phyloP scores from a whole-genome alignment of 1,140 invertebrate genomes.

The Agrypnia vestita region DNA sequence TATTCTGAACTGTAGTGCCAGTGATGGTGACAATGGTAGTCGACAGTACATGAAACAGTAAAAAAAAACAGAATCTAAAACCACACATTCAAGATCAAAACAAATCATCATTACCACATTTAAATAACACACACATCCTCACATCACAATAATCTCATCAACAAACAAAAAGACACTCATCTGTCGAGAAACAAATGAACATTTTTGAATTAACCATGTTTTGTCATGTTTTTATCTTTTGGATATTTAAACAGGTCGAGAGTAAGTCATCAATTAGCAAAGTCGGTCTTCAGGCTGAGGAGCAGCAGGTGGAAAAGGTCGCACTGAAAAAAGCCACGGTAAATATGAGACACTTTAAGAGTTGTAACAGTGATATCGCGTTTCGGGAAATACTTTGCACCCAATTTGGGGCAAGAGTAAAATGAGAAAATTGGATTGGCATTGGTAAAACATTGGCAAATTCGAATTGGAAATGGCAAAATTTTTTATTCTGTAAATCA shows the following conservation, averaged over 20 bases:
- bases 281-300: conserved; percentile 35
- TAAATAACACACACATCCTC: conserved; percentile 3
- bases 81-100: neutral
- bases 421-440: too few species aligned
- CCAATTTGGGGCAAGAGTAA: too few species aligned
- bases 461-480: too few species aligned
- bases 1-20: too few species aligned
- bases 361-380: neutral
- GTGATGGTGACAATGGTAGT: too few species aligned
- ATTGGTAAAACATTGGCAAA: too few species aligned
- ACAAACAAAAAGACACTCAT: neutral
- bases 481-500: too few species aligned
- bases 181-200: neutral
- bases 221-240: conserved; percentile 43
- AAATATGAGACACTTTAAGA: conserved; percentile 37
- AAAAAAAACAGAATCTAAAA: neutral
- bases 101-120: neutral
- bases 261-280: conserved; percentile 42
- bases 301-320: conserved; percentile 52
- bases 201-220: conserved; percentile 16
- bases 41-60: neutral
- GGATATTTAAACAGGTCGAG: conserved; percentile 50
- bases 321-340: conserved; percentile 54
- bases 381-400: too few species aligned
- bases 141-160: neutral